Conservation (phyloP, 2,888 invertebrate genomes). For the Calameuta filiformis region DNA sequence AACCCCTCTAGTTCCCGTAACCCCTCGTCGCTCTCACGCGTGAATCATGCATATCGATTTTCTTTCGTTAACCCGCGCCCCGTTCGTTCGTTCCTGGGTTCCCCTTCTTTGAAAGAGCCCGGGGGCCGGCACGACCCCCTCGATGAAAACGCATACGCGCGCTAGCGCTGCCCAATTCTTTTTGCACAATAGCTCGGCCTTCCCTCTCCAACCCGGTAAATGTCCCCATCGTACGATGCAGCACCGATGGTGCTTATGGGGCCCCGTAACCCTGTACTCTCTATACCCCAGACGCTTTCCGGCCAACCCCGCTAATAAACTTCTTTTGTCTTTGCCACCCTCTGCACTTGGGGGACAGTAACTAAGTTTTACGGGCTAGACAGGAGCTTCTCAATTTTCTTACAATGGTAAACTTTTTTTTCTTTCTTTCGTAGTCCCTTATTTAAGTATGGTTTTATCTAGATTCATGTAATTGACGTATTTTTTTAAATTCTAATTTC, state of each 20-base stretch:
- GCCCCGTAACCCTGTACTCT: slow-evolving; percentile 4
- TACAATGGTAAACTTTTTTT: slow-evolving; percentile 18
- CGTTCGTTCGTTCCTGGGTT: slow-evolving; percentile 27
- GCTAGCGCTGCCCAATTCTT: slow-evolving; percentile 47
- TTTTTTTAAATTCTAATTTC: neutral
- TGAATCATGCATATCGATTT: slow-evolving; percentile 67
- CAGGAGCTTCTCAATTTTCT: neutral
- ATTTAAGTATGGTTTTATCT: neutral
- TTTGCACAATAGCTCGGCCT: slow-evolving; percentile 47
- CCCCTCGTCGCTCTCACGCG: slow-evolving; percentile 42
- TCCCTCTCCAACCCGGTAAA: slow-evolving; percentile 22
- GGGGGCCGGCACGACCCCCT: slow-evolving; percentile 41
- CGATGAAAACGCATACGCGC: slow-evolving; percentile 32
- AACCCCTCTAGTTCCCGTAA: slow-evolving; percentile 33
- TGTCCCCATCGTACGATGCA: slow-evolving; percentile 15
- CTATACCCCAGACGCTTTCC: slow-evolving; percentile 21
- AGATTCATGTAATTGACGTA: neutral
- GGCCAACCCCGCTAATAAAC: slow-evolving; percentile 46
- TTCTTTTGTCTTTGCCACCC: slow-evolving; percentile 51
- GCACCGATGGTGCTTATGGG: slow-evolving; percentile 14
- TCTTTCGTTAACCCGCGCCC: slow-evolving; percentile 47
- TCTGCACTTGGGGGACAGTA: slow-evolving; percentile 9
- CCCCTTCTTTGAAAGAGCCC: slow-evolving; percentile 31
- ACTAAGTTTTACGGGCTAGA: neutral
- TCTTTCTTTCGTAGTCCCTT: slow-evolving; percentile 3